These are phyloP conservation scores for Potamilus streckersoni DNA, from an alignment of 1,140 invertebrate genomes.

Conservation along the genomic window DNA sequence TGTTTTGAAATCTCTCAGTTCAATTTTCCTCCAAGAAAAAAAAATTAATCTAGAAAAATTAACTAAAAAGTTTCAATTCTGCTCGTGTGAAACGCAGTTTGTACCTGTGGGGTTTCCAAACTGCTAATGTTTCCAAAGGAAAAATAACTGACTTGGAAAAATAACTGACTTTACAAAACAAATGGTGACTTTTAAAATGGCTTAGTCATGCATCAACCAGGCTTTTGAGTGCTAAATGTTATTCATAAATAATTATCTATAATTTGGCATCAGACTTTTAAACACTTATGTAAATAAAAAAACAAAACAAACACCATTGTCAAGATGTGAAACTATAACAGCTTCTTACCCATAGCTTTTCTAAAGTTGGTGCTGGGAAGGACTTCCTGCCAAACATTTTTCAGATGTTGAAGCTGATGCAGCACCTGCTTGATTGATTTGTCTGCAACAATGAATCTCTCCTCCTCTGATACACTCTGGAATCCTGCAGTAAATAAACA, in stretches of 20 bases:
- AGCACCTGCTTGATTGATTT: conserved; percentile 84
- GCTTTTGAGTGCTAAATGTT: background rate
- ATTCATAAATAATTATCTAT: background rate
- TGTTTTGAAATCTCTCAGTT: too few relatives aligned
- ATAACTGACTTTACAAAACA: background rate
- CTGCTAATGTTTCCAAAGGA: too few relatives aligned
- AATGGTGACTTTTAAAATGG: background rate
- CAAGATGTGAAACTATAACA: background rate
- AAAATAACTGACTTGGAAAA: too few relatives aligned
- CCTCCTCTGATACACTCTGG: conserved; percentile 51
- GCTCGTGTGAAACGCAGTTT: too few relatives aligned
- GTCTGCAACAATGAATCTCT: conserved; percentile 67
- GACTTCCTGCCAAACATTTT: conserved; percentile 86
- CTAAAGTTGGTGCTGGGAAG: conserved; percentile 78
- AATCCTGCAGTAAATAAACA: conserved; percentile 50
- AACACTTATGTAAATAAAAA: background rate
- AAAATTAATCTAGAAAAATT: too few relatives aligned
- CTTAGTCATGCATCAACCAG: background rate
- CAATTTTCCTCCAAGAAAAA: too few relatives aligned
- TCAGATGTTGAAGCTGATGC: conserved; percentile 84
- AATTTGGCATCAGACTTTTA: background rate
- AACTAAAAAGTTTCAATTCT: too few relatives aligned
- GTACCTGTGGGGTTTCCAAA: too few relatives aligned
- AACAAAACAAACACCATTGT: background rate
- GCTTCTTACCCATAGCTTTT: conserved; percentile 71